Evolutionary conservation across 2,888 invertebrate genomes (phyloP).

Genomic region (Epinotia demarniana): DNA sequence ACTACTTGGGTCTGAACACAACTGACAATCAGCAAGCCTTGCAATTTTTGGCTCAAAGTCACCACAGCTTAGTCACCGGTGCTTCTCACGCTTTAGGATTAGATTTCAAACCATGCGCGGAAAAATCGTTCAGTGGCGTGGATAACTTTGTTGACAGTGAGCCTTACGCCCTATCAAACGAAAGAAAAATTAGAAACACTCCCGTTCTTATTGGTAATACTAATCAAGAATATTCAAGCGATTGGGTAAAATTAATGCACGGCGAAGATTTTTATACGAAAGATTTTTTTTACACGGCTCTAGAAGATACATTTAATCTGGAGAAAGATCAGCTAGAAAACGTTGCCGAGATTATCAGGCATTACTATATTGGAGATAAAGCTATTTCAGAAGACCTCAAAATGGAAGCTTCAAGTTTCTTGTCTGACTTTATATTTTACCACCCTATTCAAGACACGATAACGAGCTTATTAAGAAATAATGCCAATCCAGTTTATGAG

Average conservation of each 20-base stretch:
- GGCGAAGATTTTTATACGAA: conserved; percentile 60
- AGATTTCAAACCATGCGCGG: conserved; percentile 70
- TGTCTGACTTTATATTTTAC: conserved; percentile 71
- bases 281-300: conserved; percentile 68
- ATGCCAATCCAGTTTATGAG: conserved; percentile 68
- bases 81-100: conserved; percentile 66
- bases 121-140: conserved; percentile 73
- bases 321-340: conserved; percentile 58
- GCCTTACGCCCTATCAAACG: conserved; percentile 68
- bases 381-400: conserved; percentile 58
- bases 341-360: conserved; percentile 62
- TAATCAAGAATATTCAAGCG: conserved; percentile 58
- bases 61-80: conserved; percentile 65
- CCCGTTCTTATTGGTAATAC: conserved; percentile 74
- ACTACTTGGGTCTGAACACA: conserved; percentile 68
- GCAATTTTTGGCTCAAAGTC: conserved; percentile 60
- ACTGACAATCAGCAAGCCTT: conserved; percentile 67
- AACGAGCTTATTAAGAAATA: conserved; percentile 63
- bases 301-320: conserved; percentile 68
- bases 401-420: conserved; percentile 63
- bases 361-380: conserved; percentile 76
- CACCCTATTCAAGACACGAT: conserved; percentile 72
- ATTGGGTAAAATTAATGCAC: conserved; percentile 48
- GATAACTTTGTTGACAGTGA: conserved; percentile 71
- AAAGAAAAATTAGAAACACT: conserved; percentile 67